Base-by-base conservation (phyloP, 2,888 invertebrate species). In the Tetanocera ferruginea region DNA sequence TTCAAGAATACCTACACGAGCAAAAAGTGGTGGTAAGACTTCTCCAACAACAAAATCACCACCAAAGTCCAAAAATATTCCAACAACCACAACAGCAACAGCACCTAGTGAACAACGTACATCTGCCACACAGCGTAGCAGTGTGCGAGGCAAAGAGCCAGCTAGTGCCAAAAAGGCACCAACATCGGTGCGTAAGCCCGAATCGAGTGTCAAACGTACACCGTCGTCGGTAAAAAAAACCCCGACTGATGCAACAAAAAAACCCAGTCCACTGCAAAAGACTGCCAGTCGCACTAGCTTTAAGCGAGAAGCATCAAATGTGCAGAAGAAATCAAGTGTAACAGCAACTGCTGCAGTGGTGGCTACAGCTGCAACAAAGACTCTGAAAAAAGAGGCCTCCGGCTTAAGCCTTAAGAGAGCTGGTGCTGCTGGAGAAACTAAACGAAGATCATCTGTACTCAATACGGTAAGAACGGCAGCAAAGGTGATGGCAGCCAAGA, bases 101-200 rank as follows among this genome's bases (percentile, higher is more conserved):
- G 5, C 62, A 14, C 77, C 37, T 11, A 34, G 17, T n/a, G 28
- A 6, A 25, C 81, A 77, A 43, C 71, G 51, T 3, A 78, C 78
- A 28, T n/a, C 62, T 52, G 23, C 31, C 28, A 77, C 43, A 19
- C 52, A 19, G 19, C 19, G 14, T 66, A 28, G 70, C 8, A 81
- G 78, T 64, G 79, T 79, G 11, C 67, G 78, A n/a, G 80, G 82
- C 14, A 86, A 83, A 57, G 84, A 86, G 80, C 82, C 86, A 64
- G 80, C 84, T 83, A 88, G 89, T 89, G 89, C 89, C 88, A 90
- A 89, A 88, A 88, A 87, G 82, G 78, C 84, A 70, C 81, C 83
- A 6, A 83, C 83, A 28, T 81, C 83, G 19, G 80, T 81, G 34
- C 78, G 78, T 14, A 84, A 83, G 74, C 76, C 83, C 9, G 83